Evolutionary conservation across 2,113 vertebrate genomes (phyloP).

Genomic region (Lontra canadensis): DNA sequence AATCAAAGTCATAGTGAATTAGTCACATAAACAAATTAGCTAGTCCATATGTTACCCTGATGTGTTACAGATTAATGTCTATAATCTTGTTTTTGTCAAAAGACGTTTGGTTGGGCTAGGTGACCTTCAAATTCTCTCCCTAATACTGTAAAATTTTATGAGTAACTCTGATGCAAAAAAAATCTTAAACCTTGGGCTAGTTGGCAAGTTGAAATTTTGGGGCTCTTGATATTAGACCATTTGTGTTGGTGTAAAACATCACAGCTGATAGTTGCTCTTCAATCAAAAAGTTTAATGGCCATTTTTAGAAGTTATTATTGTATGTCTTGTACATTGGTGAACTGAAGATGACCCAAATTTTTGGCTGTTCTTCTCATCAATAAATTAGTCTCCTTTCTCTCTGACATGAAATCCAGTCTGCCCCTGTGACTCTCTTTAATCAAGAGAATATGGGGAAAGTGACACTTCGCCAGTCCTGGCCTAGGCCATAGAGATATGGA

Average conservation of each 20-base stretch:
- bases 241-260: background rate
- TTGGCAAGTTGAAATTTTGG: background rate
- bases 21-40: constrained; percentile 27
- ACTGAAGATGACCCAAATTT: background rate
- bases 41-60: background rate
- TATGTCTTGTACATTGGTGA: background rate
- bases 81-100: constrained; percentile 11
- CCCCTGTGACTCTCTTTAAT: background rate
- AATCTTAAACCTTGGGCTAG: background rate
- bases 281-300: background rate
- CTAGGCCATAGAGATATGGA: background rate
- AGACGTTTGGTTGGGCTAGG: background rate
- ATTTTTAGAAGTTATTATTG: background rate
- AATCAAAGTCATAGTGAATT: constrained; percentile 18
- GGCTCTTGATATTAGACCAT: background rate
- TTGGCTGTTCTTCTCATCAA: background rate
- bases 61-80: background rate
- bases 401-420: background rate
- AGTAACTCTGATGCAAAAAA: background rate
- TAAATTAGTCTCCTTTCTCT: background rate
- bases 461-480: background rate
- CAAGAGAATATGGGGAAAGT: background rate
- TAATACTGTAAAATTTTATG: constrained; percentile 30
- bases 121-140: constrained; percentile 26
- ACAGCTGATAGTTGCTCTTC: background rate